Evolutionary conservation across 1,140 invertebrate species (phyloP).

Genomic region (Belonocnema kinseyi): DNA sequence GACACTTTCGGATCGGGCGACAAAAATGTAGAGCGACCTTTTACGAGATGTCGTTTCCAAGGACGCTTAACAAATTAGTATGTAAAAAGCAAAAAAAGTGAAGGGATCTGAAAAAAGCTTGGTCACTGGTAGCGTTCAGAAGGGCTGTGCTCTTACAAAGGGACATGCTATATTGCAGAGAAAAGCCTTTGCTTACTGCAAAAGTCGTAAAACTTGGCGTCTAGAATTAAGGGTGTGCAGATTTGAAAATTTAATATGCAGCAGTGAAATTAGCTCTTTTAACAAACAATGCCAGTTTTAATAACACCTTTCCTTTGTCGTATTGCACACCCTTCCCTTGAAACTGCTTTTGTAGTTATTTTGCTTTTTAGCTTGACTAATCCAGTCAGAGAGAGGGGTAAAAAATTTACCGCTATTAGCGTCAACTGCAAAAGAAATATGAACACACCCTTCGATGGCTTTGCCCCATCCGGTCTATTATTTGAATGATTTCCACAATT

Average conservation of each 20-base stretch:
- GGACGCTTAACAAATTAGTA: conserved; percentile 65
- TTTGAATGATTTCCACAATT: too few relatives aligned
- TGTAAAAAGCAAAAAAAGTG: conserved; percentile 51
- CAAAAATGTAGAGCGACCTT: conserved; percentile 53
- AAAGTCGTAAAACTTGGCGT: background rate
- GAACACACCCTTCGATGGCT: too few relatives aligned
- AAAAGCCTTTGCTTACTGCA: background rate
- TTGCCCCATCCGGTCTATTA: too few relatives aligned
- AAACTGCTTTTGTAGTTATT: too few relatives aligned
- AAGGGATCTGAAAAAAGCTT: background rate
- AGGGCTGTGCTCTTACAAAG: background rate
- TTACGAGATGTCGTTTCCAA: conserved; percentile 63
- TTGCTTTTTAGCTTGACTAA: too few relatives aligned
- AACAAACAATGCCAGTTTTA: conserved; percentile 49
- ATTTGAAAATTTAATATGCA: conserved; percentile 53
- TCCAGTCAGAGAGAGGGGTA: too few relatives aligned
- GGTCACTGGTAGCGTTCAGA: background rate
- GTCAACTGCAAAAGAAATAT: too few relatives aligned
- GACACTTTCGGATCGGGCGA: conserved; percentile 21
- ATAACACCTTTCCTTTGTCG: conserved; percentile 40
- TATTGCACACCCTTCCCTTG: background rate
- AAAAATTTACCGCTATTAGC: too few relatives aligned
- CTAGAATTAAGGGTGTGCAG: conserved; percentile 1
- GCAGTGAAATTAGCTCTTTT: conserved; percentile 51
- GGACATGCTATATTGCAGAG: background rate